Base-by-base conservation (phyloP, 2,797 vertebrate species). In the Malurus leucopterus region DNA sequence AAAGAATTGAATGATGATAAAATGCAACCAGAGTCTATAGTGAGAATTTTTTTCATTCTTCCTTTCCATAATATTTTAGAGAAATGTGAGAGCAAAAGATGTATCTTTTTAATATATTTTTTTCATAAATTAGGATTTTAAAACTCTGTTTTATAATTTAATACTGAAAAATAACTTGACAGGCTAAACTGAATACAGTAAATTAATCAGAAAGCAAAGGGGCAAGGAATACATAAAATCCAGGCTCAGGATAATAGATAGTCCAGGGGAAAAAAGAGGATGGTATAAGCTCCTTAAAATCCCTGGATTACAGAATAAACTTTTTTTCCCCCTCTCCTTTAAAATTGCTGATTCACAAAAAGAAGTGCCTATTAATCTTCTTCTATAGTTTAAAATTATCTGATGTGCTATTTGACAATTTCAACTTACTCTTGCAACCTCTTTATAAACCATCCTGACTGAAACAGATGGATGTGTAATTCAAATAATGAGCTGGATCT, bases 381-480 rank as follows among this genome's bases (percentile, higher is more conserved):
- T 89, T 81, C 55, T 86, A 12, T 64, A 75, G 21, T 83, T 86
- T 79, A 85, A 89, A 85, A 84, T 79, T 71, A 61, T 88, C n/a
- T 78, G 57, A 32, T 57, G 61, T 86, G 20, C 23, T 91, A 49
- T 88, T 84, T 72, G 49, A 86, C 16, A 70, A 58, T 90, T 92
- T 85, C 84, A 79, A 27, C 59, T 84, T 64, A 70, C 71, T 84
- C 87, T 89, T 82, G 69, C 80, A 91, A 78, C 54, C 54, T 90
- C 50, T 91, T 84, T 86, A 69, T 87, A 90, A 93, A 88, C 57
- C n/a, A 49, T 63, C 30, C 75, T 79, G 77, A 68, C 89, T 88
- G 91, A 95, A 95, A 95, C 94, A 95, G 90, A 94, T 95, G 95
- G 93, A 90, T 89, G 74, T 93, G 76, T 92, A 95, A 95, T 94